Percentiles rank a stretch among this genome's conserved stretches.
Conservation (phyloP, 2,113 vertebrate species). For the Cynoglossus semilaevis region DNA sequence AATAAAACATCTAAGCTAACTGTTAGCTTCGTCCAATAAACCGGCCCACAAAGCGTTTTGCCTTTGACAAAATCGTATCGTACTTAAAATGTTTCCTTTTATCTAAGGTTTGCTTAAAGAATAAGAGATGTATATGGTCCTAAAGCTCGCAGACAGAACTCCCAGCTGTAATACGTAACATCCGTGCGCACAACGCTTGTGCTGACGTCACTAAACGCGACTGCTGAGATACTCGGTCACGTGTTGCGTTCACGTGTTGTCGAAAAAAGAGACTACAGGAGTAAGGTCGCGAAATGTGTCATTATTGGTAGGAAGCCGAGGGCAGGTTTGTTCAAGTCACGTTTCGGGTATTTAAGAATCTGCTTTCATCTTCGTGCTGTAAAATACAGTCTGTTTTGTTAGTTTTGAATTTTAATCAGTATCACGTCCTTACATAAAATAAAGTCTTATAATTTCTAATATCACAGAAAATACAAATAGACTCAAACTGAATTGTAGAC, state of each 20-base stretch:
- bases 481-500: no score
- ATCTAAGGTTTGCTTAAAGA: background rate
- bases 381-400: no score
- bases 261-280: no score
- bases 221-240: background rate
- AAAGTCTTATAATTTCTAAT: no score
- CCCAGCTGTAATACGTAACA: constrained; percentile 13
- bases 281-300: no score
- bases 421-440: no score
- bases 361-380: no score
- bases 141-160: background rate
- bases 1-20: constrained; percentile 41
- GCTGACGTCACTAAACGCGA: constrained; percentile 48
- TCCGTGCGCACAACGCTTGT: background rate
- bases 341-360: no score
- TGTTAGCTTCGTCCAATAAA: background rate
- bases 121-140: background rate
- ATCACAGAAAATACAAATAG: no score
- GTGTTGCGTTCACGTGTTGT: constrained; percentile 16
- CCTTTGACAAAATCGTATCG: background rate
- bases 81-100: background rate
- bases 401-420: no score
- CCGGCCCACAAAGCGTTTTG: background rate
- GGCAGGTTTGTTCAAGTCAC: no score
- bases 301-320: no score